Conservation (phyloP, 2,888 invertebrate species). For the Epiblema foenella region DNA sequence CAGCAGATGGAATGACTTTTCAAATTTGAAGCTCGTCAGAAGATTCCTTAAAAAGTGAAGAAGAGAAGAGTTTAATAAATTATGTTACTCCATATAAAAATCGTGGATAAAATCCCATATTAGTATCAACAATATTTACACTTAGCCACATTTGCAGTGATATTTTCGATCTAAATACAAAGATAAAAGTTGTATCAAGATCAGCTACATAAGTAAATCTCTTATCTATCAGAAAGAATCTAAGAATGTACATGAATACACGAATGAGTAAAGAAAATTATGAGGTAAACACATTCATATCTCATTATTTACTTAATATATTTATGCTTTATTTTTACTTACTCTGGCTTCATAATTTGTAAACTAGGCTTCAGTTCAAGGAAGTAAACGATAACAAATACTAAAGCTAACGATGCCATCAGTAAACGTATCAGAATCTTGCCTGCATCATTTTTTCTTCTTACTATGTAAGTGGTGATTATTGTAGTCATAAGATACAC, state of each 20-base stretch:
- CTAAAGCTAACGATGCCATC: constrained; percentile 17
- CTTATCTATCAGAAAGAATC: background rate
- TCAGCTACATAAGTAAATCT: background rate
- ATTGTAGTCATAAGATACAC: constrained; percentile 36
- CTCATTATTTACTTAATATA: constrained; percentile 4
- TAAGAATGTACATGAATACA: background rate
- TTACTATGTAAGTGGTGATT: constrained; percentile 27
- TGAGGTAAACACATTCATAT: background rate
- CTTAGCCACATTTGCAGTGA: background rate
- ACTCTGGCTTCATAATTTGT: constrained; percentile 43
- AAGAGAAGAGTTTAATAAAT: background rate
- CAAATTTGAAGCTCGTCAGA: constrained; percentile 31
- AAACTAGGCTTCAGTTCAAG: constrained; percentile 40
- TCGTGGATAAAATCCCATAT: too few species aligned
- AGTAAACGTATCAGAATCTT: constrained; percentile 32
- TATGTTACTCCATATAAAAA: too few species aligned
- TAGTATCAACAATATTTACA: too few species aligned
- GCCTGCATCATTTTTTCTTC: constrained; percentile 25
- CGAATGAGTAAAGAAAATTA: background rate
- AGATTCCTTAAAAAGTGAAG: constrained; percentile 34
- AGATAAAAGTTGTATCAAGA: background rate
- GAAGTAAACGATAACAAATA: constrained; percentile 38
- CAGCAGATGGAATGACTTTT: constrained; percentile 43
- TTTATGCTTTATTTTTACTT: constrained; percentile 34
- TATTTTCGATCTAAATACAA: background rate